Evolutionary conservation across 1,140 invertebrate species (phyloP).

Genomic region (Pseudomyrmex sp.): DNA sequence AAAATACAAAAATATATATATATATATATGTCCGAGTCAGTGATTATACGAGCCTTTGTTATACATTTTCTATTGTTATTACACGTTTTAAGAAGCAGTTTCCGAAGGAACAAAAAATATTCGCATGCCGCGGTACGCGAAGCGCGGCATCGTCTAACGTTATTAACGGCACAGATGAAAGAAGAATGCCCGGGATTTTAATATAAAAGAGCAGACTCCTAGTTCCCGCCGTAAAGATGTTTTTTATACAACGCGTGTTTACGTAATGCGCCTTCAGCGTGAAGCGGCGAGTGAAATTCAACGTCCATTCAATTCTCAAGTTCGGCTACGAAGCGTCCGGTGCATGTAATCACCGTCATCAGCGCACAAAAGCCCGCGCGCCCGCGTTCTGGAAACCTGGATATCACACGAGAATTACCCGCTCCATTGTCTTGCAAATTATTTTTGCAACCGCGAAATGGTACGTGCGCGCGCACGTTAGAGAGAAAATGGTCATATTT

Average conservation of each 20-base stretch:
- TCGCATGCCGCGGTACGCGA: constrained; percentile 50
- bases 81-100: constrained; percentile 48
- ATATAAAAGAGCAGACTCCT: constrained; percentile 47
- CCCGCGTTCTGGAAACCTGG: constrained; percentile 13
- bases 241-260: constrained; percentile 54
- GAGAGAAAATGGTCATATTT: constrained; percentile 46
- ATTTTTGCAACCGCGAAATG: constrained; percentile 41
- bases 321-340: constrained; percentile 37
- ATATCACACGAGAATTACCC: constrained; percentile 39
- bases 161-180: constrained; percentile 56
- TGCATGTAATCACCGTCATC: constrained; percentile 43
- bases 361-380: constrained; percentile 21
- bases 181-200: constrained; percentile 56
- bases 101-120: constrained; percentile 51
- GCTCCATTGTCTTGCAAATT: constrained; percentile 56
- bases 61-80: constrained; percentile 54
- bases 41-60: constrained; percentile 55
- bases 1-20: too few relatives aligned
- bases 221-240: constrained; percentile 50
- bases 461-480: not conserved
- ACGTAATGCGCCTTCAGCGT: constrained; percentile 48
- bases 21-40: constrained; percentile 36
- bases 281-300: constrained; percentile 40
- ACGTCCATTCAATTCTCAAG: constrained; percentile 38
- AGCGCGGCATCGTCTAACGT: constrained; percentile 53